A percentile compares a stretch with the other conserved stretches of the same genome.
Conservation (phyloP, 37 sponge, comb jelly and placozoan genomes). For the Cliona cf. orientalis region DNA sequence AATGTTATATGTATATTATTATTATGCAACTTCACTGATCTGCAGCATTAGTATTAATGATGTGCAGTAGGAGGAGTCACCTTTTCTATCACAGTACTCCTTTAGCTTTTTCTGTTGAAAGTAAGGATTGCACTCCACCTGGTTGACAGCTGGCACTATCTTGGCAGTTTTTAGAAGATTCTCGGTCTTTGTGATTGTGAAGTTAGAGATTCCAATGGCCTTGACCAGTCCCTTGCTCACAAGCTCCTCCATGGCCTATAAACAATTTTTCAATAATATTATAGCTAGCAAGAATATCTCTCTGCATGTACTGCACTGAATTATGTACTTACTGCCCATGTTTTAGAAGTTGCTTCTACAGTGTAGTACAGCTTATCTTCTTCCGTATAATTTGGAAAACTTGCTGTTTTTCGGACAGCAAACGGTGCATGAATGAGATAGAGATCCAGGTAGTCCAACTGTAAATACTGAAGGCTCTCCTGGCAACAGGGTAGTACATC, state of each 20-base stretch:
- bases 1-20: too few species aligned
- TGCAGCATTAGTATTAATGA: too few species aligned
- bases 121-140: constrained; percentile 89
- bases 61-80: too few species aligned
- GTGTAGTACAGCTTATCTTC: constrained; percentile 50
- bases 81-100: constrained; percentile 79
- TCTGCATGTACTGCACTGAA: too few species aligned
- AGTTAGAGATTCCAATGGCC: constrained; percentile 91
- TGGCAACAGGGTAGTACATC: constrained; percentile 53
- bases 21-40: too few species aligned
- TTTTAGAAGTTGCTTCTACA: constrained; percentile 27
- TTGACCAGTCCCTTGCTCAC: constrained; percentile 64
- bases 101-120: constrained; percentile 86
- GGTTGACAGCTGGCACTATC: constrained; percentile 88
- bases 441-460: constrained; percentile 86
- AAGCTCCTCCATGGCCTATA: constrained; percentile 74
- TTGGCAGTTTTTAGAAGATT: constrained; percentile 78
- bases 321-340: constrained; percentile 52
- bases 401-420: constrained; percentile 16
- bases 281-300: too few species aligned
- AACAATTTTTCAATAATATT: too few species aligned
- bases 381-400: neutral
- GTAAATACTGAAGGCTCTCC: constrained; percentile 72
- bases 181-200: constrained; percentile 83
- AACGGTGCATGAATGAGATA: constrained; percentile 80